phyloP scores from a whole-genome alignment of 1,140 invertebrate species.

The Rhynchophorus ferrugineus region DNA sequence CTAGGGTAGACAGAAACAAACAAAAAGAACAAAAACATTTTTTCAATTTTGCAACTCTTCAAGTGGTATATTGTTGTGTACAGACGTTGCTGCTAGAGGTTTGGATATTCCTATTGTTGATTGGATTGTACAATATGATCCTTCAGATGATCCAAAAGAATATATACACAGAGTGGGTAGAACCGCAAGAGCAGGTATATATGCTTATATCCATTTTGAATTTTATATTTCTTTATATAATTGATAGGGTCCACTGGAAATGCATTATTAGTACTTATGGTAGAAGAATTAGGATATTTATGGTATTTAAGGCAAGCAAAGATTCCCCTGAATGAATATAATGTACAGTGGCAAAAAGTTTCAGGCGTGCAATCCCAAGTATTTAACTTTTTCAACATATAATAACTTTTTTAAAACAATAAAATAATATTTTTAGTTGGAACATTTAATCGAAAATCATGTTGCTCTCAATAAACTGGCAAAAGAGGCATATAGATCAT shows the following conservation, averaged over 20 bases:
- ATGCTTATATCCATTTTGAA: too few species aligned
- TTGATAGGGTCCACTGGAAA: not conserved
- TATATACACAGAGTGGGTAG: slow-evolving; percentile 91
- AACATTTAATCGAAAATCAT: not conserved
- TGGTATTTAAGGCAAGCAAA: not conserved
- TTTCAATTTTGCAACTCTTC: slow-evolving; percentile 97
- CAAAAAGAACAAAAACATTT: slow-evolving; percentile 94
- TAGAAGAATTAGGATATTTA: not conserved
- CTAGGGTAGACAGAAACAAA: slow-evolving; percentile 96
- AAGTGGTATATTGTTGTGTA: slow-evolving; percentile 88
- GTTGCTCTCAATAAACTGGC: not conserved
- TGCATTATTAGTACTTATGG: not conserved
- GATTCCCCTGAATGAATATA: not conserved
- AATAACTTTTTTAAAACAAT: not conserved
- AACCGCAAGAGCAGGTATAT: slow-evolving; percentile 74
- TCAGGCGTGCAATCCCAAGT: not conserved
- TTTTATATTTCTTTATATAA: too few species aligned
- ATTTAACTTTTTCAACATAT: not conserved
- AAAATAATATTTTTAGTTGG: not conserved
- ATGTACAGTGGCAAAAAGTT: not conserved
- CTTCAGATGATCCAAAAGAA: slow-evolving; percentile 96
- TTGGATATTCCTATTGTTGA: slow-evolving; percentile 87
- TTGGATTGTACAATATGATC: slow-evolving; percentile 99
- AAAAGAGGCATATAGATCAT: not conserved
- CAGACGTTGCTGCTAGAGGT: slow-evolving; percentile 96